Evolutionary conservation across 2,113 vertebrate species (phyloP).

Genomic region (Gymnobelideus leadbeateri): DNA sequence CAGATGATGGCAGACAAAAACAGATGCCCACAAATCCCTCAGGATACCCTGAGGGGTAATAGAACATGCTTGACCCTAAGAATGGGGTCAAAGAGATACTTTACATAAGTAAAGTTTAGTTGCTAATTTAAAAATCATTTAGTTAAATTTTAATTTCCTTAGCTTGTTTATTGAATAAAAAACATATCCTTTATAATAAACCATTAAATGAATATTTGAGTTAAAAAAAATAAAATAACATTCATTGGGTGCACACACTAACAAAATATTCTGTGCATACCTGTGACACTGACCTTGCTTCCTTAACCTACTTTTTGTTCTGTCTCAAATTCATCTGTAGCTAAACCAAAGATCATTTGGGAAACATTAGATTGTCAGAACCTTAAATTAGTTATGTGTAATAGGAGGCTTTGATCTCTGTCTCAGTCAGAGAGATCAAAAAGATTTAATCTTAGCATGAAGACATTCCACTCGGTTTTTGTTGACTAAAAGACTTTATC

Average conservation of each 20-base stretch:
- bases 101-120: too few relatives aligned
- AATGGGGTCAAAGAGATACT: background rate
- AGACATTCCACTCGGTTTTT: too few relatives aligned
- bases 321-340: too few relatives aligned
- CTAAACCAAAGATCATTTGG: too few relatives aligned
- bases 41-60: background rate
- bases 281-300: background rate
- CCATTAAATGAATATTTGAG: background rate
- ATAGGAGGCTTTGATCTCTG: too few relatives aligned
- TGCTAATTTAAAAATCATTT: background rate
- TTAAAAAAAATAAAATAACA: background rate
- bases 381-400: too few relatives aligned
- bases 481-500: too few relatives aligned
- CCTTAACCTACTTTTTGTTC: too few relatives aligned
- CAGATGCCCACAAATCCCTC: background rate
- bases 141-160: background rate
- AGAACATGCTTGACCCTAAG: background rate
- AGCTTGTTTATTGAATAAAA: background rate
- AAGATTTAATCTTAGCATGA: too few relatives aligned
- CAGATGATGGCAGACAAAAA: background rate
- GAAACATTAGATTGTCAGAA: too few relatives aligned
- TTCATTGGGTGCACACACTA: background rate
- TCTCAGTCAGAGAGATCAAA: too few relatives aligned
- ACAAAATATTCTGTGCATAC: background rate
- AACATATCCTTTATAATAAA: background rate